phyloP scores from a whole-genome alignment of 2,888 invertebrate species.

The Sesia bembeciformis region DNA sequence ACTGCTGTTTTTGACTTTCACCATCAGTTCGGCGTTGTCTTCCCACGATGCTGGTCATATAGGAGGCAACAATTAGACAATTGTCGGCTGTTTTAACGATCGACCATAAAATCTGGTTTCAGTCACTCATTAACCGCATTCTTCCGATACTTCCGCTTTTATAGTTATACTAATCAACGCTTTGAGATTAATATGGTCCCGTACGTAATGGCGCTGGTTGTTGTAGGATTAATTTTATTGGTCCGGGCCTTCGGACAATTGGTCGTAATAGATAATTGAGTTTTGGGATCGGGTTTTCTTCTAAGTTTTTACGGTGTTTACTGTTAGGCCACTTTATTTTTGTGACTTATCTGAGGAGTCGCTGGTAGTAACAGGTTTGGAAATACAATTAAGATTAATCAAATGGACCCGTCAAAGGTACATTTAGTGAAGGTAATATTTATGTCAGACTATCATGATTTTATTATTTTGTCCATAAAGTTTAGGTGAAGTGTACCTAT shows the following conservation, averaged over 20 bases:
- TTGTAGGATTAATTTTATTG: conserved; percentile 68
- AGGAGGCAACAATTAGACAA: conserved; percentile 71
- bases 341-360: conserved; percentile 27
- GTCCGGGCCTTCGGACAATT: conserved; percentile 55
- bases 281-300: conserved; percentile 49
- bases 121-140: conserved; percentile 72
- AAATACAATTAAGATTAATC: conserved; percentile 42
- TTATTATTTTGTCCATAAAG: no score
- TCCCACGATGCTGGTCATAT: conserved; percentile 65
- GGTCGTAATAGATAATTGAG: conserved; percentile 70
- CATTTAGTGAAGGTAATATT: neutral
- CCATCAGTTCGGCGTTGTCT: conserved; percentile 53
- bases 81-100: conserved; percentile 71
- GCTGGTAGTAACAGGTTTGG: conserved; percentile 21
- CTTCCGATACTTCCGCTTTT: conserved; percentile 73
- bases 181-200: conserved; percentile 65
- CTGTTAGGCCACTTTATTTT: conserved; percentile 44
- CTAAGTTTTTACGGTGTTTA: conserved; percentile 27
- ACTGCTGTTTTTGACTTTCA: conserved; percentile 56
- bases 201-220: conserved; percentile 63
- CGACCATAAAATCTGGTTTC: conserved; percentile 67
- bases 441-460: neutral
- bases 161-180: conserved; percentile 74
- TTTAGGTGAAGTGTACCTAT: no score
- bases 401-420: conserved; percentile 9